Conservation (phyloP, 2,113 vertebrate species). For the Pygoscelis antarcticus region DNA sequence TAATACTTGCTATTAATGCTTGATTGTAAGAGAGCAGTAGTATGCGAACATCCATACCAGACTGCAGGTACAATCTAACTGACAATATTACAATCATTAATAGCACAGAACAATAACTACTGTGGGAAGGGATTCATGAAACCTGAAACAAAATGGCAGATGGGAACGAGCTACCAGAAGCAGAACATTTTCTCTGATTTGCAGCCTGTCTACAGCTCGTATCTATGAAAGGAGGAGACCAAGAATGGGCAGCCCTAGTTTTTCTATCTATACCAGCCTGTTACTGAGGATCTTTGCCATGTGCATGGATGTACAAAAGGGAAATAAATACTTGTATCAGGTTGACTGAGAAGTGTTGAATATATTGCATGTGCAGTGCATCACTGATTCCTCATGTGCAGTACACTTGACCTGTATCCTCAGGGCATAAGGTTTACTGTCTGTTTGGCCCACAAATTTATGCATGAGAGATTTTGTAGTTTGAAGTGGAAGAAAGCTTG, state of each 20-base stretch:
- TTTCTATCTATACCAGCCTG: neutral
- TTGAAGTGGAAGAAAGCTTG: neutral
- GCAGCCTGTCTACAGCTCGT: neutral
- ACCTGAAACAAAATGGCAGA: neutral
- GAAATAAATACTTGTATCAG: neutral
- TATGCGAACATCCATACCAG: neutral
- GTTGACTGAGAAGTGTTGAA: neutral
- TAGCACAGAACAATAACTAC: neutral
- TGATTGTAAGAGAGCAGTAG: accelerated
- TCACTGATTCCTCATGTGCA: neutral
- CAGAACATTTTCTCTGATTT: neutral
- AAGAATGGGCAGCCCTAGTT: neutral
- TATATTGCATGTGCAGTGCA: neutral
- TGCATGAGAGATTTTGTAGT: neutral
- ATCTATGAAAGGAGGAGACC: neutral
- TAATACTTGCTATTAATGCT: neutral
- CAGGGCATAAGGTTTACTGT: neutral
- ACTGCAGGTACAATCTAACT: neutral
- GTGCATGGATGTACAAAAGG: neutral
- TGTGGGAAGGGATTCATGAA: neutral
- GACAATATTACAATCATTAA: neutral
- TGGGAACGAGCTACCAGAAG: neutral
- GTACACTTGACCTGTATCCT: neutral
- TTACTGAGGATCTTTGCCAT: neutral
- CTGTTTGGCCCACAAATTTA: neutral